Percentiles rank a stretch among this genome's conserved stretches.
Evolutionary conservation across 53 echinoderm and acorn worm species (phyloP).

Genomic region (Arbacia lixula): DNA sequence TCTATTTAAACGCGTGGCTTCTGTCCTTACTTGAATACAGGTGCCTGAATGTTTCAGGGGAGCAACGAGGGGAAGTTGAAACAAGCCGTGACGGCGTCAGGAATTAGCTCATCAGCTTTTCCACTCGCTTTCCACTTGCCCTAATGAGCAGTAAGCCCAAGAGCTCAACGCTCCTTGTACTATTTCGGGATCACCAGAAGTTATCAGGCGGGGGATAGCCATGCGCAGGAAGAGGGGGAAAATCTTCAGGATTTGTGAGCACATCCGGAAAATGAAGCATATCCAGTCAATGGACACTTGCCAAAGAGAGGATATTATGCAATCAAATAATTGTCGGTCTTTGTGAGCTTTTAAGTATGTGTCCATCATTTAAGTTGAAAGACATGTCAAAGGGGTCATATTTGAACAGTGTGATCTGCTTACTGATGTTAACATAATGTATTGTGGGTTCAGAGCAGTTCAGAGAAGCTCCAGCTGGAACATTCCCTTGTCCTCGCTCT

Average conservation of each 20-base stretch:
- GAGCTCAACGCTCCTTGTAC: background rate
- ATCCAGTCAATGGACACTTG: conserved; percentile 35
- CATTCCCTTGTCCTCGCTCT: too few relatives aligned
- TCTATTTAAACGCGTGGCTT: too few relatives aligned
- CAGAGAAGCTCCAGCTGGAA: too few relatives aligned
- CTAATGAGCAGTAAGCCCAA: conserved; percentile 3
- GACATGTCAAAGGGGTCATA: too few relatives aligned
- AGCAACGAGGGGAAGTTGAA: background rate
- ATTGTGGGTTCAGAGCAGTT: too few relatives aligned
- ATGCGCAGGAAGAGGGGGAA: conserved; percentile 19
- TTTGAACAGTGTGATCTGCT: too few relatives aligned
- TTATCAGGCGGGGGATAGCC: conserved; percentile 24
- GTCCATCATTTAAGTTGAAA: too few relatives aligned
- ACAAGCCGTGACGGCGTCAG: background rate
- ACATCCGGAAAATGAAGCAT: conserved; percentile 40
- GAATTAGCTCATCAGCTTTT: conserved; percentile 43
- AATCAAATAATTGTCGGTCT: too few relatives aligned
- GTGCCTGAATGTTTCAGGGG: background rate
- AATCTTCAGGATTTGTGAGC: background rate
- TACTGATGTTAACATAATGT: too few relatives aligned
- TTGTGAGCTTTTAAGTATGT: too few relatives aligned
- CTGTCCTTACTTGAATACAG: too few relatives aligned
- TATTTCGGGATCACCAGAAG: conserved; percentile 26
- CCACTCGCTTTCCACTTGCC: conserved; percentile 14
- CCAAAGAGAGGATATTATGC: too few relatives aligned